Conservation (phyloP, 2,888 invertebrate genomes). For the Altica lythri region DNA sequence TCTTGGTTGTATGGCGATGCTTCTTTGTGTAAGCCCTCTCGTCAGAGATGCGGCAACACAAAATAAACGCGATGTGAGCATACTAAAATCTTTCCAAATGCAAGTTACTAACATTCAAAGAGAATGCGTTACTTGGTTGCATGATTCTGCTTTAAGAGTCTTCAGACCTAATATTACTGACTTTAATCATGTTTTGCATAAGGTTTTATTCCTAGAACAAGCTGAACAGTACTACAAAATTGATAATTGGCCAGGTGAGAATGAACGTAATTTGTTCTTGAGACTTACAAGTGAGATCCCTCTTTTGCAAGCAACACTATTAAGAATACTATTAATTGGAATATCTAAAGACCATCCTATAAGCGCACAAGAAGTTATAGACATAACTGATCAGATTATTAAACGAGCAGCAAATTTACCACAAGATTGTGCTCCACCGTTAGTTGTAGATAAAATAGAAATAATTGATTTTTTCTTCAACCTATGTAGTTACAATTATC, state of each 20-base stretch:
- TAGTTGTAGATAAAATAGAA: slow-evolving; percentile 79
- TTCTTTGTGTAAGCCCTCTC: slow-evolving; percentile 75
- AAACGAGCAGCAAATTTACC: slow-evolving; percentile 82
- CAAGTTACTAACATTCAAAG: slow-evolving; percentile 72
- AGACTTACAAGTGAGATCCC: slow-evolving; percentile 88
- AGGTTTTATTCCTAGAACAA: slow-evolving; percentile 77
- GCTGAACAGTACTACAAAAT: slow-evolving; percentile 80
- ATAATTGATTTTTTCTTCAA: slow-evolving; percentile 89
- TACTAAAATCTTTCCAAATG: slow-evolving; percentile 58
- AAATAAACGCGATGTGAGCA: slow-evolving; percentile 59
- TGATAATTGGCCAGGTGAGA: slow-evolving; percentile 67
- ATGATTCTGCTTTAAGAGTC: slow-evolving; percentile 75
- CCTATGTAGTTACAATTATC: slow-evolving; percentile 88
- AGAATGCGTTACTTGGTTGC: slow-evolving; percentile 87
- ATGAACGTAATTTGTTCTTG: slow-evolving; percentile 26
- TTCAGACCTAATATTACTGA: slow-evolving; percentile 72
- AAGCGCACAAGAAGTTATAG: slow-evolving; percentile 80
- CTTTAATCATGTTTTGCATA: slow-evolving; percentile 77
- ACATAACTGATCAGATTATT: slow-evolving; percentile 83
- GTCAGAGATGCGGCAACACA: slow-evolving; percentile 69
- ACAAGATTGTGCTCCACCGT: slow-evolving; percentile 70
- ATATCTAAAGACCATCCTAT: slow-evolving; percentile 75
- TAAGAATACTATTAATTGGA: slow-evolving; percentile 83
- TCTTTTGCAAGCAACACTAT: slow-evolving; percentile 80
- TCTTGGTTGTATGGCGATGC: slow-evolving; percentile 81